These are phyloP conservation scores for Sebastolobus alascanus DNA, from an alignment of 2,797 vertebrate genomes.

Conservation along the genomic window DNA sequence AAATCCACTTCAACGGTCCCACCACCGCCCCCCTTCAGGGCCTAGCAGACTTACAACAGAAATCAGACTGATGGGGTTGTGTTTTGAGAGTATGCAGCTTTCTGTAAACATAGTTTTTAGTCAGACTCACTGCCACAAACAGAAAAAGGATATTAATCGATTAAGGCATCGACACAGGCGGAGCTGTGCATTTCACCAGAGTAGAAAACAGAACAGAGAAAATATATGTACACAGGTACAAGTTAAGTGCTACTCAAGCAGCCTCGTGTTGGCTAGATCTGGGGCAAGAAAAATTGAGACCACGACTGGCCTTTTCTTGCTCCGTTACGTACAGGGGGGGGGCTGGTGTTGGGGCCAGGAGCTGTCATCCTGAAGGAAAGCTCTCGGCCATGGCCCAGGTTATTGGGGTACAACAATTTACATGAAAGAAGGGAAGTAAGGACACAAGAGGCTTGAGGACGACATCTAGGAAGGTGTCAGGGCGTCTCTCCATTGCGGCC, in stretches of 20 bases:
- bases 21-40: constrained; percentile 16
- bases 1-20: constrained; percentile 19
- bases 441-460: constrained; percentile 72
- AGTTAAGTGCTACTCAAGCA: constrained; percentile 83
- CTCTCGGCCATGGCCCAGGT: constrained; percentile 57
- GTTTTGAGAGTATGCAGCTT: constrained; percentile 52
- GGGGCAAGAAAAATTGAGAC: constrained; percentile 49
- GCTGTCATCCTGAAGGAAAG: constrained; percentile 40
- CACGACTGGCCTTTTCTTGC: constrained; percentile 54
- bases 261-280: constrained; percentile 69
- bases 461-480: constrained; percentile 60
- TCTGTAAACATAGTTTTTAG: constrained; percentile 66
- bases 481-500: constrained; percentile 82
- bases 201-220: constrained; percentile 80
- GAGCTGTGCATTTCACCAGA: constrained; percentile 80
- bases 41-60: constrained; percentile 37
- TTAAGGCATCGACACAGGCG: constrained; percentile 86
- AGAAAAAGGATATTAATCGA: constrained; percentile 68
- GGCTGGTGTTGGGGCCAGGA: constrained; percentile 22
- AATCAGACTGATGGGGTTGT: constrained; percentile 29
- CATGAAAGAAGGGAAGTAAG: constrained; percentile 65
- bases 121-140: constrained; percentile 69
- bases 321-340: constrained; percentile 43
- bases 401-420: constrained; percentile 58
- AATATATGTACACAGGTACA: constrained; percentile 84